Evolutionary conservation across 2,113 vertebrate genomes (phyloP).

Genomic region (Rhizomys pruinosus): DNA sequence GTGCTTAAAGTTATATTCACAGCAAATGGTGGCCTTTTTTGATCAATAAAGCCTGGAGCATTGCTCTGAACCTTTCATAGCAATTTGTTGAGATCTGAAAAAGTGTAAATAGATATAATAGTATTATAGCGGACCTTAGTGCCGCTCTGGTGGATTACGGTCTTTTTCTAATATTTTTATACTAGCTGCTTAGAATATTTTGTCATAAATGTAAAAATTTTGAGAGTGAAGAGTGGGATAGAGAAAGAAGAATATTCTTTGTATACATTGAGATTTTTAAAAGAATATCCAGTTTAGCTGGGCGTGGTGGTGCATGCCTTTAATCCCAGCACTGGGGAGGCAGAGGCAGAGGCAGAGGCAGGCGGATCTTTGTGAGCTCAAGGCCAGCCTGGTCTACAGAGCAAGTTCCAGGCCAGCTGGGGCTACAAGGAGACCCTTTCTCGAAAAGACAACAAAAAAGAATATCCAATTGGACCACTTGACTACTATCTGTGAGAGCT

Average conservation of each 20-base stretch:
- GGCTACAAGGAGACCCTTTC: too few relatives aligned
- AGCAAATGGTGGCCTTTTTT: not conserved
- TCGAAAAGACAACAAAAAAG: not conserved
- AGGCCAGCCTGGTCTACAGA: too few relatives aligned
- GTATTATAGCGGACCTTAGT: not conserved
- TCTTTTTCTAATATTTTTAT: not conserved
- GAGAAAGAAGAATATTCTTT: not conserved
- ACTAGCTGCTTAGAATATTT: constrained; percentile 6
- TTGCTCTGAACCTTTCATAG: not conserved
- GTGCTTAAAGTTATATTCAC: not conserved
- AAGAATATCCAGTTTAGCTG: not conserved
- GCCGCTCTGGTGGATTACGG: not conserved
- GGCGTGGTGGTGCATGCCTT: too few relatives aligned
- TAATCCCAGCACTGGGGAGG: too few relatives aligned
- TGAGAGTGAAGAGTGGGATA: not conserved
- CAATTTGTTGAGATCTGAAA: not conserved
- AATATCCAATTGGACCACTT: not conserved
- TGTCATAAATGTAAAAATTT: not conserved
- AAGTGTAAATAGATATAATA: not conserved
- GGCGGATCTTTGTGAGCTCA: too few relatives aligned
- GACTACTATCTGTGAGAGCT: not conserved
- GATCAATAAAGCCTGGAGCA: not conserved
- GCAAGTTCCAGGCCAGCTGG: too few relatives aligned
- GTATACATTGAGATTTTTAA: not conserved
- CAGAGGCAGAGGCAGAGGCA: too few relatives aligned